A percentile compares a stretch with the other conserved stretches of the same genome.
These are phyloP conservation scores for Equus quagga DNA, from an alignment of 2,113 vertebrate species.

Conservation along the genomic window DNA sequence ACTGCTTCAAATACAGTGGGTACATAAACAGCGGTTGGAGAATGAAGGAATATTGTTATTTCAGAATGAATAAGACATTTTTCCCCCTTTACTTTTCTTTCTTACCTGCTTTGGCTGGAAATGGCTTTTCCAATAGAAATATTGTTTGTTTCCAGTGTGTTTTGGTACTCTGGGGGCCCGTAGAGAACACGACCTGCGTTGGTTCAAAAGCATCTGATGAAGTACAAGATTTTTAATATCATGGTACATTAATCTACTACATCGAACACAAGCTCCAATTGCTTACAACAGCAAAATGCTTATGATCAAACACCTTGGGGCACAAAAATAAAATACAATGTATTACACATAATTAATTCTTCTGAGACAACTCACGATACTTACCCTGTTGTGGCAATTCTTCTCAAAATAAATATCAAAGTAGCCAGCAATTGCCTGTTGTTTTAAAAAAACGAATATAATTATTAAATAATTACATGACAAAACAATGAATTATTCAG, in stretches of 20 bases:
- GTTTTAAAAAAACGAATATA: slow-evolving; percentile 68
- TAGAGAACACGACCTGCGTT: slow-evolving; percentile 95
- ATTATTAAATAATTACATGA: not conserved
- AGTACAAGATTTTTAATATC: slow-evolving; percentile 85
- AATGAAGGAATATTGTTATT: not conserved
- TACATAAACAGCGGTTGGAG: not conserved
- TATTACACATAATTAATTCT: slow-evolving; percentile 70
- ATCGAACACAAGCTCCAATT: slow-evolving; percentile 71
- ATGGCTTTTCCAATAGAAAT: slow-evolving; percentile 94
- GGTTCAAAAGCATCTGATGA: slow-evolving; percentile 85
- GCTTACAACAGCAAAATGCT: slow-evolving; percentile 87
- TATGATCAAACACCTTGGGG: slow-evolving; percentile 84
- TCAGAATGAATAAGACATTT: not conserved
- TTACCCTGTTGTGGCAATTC: slow-evolving; percentile 94
- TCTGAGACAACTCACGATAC: slow-evolving; percentile 78
- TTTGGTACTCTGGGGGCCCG: slow-evolving; percentile 91
- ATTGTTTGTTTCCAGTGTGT: slow-evolving; percentile 98
- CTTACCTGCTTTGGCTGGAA: slow-evolving; percentile 93
- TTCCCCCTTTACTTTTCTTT: not conserved
- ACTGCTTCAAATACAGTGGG: not conserved
- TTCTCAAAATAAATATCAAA: slow-evolving; percentile 97
- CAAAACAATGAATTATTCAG: not conserved
- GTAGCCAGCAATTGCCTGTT: slow-evolving; percentile 96
- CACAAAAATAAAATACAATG: slow-evolving; percentile 82
- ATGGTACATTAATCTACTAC: slow-evolving; percentile 85